Evolutionary conservation across 2,113 vertebrate genomes (phyloP).

Genomic region (Rostratula benghalensis): DNA sequence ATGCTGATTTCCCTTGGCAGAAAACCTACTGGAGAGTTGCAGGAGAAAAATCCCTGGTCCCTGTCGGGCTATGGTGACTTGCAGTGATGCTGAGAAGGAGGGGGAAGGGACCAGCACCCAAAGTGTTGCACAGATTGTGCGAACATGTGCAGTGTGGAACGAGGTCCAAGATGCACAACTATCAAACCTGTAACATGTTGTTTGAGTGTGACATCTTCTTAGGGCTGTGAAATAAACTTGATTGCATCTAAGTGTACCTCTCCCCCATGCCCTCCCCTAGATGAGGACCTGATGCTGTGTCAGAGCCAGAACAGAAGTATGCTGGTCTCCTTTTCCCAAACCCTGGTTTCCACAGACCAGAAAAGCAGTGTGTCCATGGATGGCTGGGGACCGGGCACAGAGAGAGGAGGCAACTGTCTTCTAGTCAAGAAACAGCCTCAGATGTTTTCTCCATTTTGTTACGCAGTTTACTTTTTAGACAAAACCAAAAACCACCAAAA

Average conservation of each 20-base stretch:
- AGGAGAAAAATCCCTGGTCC: neutral
- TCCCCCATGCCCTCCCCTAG: no score
- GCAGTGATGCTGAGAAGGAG: neutral
- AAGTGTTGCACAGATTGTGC: neutral
- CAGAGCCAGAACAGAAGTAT: neutral
- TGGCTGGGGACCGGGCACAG: neutral
- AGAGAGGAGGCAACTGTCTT: neutral
- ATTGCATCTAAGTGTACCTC: fast-evolving
- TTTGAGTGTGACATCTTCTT: neutral
- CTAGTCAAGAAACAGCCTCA: neutral
- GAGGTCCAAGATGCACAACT: neutral
- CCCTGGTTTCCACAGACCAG: neutral
- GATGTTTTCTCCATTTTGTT: neutral
- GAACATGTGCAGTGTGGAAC: neutral
- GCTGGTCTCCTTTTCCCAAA: neutral
- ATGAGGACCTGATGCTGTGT: neutral
- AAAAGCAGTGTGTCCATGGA: neutral
- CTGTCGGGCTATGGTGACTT: neutral
- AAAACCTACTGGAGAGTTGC: neutral
- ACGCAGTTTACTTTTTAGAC: neutral
- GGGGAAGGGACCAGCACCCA: neutral
- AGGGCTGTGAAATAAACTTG: neutral
- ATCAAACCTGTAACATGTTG: fast-evolving
- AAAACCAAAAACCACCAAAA: no score
- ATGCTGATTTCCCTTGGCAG: neutral